Evolutionary conservation across 2,113 vertebrate genomes (phyloP), one percentile per base, ranked within the genome.

Genomic region (Setophaga petechia): DNA sequence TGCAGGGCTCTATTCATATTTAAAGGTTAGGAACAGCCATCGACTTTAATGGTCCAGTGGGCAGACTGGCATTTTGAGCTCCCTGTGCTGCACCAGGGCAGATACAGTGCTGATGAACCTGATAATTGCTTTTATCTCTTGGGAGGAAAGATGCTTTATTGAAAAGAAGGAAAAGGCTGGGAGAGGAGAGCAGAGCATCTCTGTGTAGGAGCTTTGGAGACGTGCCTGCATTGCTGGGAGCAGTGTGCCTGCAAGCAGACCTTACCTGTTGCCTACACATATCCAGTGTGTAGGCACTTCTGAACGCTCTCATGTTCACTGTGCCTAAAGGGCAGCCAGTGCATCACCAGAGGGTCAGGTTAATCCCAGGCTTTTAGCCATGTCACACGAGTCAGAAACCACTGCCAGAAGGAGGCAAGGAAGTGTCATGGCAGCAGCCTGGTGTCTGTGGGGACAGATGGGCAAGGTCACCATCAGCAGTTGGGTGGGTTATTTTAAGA

Each of bases 61-160:
- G 83, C 65, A 69, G 55, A 85, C 39, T 74, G 92, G 83, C 88
- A 86, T 94, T 93, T 88, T 67, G 90, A 89, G 88, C 57, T 93
- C 79, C 47, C 31, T 1, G 3, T 59, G 79, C 83, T 77, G 55
- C 15, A 1, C 66, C 46, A 43, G 35, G 68, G 61, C 72, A 79
- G 43, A 54, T 43, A 24, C 4, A 35, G 23, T 73, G 51, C 55
- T 88, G 79, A 80, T 62, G 67, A 94, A 83, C 86, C 62, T 1
- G 2, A 9, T 92, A 80, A 86, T 61, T 76, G 66, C 51, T 7
- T 6, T 51, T 79, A 15, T 1, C 46, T 76, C 72, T 83, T 19
- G 59, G 35, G 72, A 94, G 33, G n/a, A 58, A 35, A 66, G 28
- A 37, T 30, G 37, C 37, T 66, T 77, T 59, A 20, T 12, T 88